phyloP scores from a whole-genome alignment of 2,113 vertebrate species.

The Melozone crissalis region DNA sequence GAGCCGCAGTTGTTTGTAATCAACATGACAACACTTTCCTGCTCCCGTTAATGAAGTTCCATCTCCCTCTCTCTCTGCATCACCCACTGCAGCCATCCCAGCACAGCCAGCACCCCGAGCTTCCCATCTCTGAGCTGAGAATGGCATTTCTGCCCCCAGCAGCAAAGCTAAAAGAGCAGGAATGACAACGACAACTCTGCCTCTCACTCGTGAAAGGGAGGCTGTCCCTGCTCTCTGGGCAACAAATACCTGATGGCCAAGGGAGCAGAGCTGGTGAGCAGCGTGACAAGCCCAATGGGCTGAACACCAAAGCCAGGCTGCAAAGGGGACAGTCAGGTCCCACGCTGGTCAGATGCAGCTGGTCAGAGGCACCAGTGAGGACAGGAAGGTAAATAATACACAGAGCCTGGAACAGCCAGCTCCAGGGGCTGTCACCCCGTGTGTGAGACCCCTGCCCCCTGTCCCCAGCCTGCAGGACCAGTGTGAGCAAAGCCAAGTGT shows the following conservation, averaged over 20 bases:
- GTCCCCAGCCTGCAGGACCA: rapidly evolving
- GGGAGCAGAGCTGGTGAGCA: neutral
- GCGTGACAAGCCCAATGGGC: neutral
- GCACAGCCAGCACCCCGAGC: neutral
- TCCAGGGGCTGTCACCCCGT: neutral
- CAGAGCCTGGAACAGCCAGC: neutral
- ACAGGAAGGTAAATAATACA: neutral
- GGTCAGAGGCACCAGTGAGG: neutral
- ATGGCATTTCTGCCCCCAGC: neutral
- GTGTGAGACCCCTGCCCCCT: rapidly evolving
- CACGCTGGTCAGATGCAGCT: neutral
- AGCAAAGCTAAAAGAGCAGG: neutral
- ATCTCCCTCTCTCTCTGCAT: neutral
- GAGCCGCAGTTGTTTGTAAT: neutral
- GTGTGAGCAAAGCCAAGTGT: neutral
- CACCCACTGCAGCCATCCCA: neutral
- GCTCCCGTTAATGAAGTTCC: neutral
- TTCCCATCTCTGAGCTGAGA: neutral
- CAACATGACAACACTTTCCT: neutral
- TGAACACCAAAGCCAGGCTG: neutral
- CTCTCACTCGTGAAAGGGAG: neutral
- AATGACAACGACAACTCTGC: neutral
- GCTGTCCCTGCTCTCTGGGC: neutral
- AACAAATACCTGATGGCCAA: neutral
- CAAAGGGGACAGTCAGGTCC: neutral